These are phyloP conservation scores for Indri indri DNA, from an alignment of 2,113 vertebrate genomes.

Conservation along the genomic window DNA sequence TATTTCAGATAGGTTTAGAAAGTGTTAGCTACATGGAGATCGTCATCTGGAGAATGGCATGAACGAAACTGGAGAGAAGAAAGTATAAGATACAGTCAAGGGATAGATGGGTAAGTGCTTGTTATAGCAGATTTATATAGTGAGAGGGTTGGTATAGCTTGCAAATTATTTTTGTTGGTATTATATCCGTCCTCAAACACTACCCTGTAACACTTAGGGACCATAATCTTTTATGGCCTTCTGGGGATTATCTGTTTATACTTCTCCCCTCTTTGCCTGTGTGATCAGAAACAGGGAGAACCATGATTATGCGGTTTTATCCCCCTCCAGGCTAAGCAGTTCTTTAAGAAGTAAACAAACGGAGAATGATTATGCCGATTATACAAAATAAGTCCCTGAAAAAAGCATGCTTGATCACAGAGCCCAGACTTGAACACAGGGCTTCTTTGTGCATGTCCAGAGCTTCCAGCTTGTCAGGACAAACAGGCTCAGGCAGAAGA, in stretches of 20 bases:
- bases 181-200: background rate
- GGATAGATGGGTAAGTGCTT: background rate
- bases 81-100: background rate
- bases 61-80: background rate
- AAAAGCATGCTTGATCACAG: constrained; percentile 31
- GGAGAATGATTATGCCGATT: background rate
- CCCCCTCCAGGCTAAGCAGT: background rate
- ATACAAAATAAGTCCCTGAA: background rate
- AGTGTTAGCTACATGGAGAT: background rate
- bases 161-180: background rate
- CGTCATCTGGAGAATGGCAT: background rate
- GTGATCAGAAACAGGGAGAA: background rate
- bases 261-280: background rate
- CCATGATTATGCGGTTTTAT: background rate
- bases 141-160: background rate
- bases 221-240: background rate
- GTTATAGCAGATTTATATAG: background rate
- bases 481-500: background rate
- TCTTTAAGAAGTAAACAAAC: constrained; percentile 54
- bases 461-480: background rate
- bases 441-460: background rate
- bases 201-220: background rate
- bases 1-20: background rate
- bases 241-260: constrained; percentile 13
- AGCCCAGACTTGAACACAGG: background rate